phyloP scores from a whole-genome alignment of 2,113 vertebrate genomes.

The Hipposideros armiger region DNA sequence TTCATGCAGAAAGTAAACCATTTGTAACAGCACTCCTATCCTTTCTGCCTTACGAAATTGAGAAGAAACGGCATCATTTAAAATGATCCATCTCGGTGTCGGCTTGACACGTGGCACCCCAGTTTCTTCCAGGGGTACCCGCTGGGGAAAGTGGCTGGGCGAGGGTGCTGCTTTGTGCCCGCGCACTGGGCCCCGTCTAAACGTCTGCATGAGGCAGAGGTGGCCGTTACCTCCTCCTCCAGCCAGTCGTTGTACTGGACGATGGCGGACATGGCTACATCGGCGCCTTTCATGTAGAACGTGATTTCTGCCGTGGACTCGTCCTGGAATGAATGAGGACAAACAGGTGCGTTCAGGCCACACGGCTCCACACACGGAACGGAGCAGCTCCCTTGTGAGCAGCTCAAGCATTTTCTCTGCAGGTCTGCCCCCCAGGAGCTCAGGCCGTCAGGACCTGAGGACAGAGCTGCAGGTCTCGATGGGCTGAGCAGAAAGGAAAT shows the following conservation, averaged over 20 bases:
- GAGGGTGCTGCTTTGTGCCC: background rate
- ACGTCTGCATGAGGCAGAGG: background rate
- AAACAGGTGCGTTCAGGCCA: rapidly evolving
- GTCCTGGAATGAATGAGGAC: conserved; percentile 88
- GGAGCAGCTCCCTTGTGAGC: background rate
- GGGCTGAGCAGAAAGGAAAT: background rate
- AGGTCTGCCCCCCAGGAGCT: background rate
- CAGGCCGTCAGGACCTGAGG: background rate
- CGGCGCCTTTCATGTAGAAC: conserved; percentile 99
- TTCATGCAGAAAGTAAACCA: background rate
- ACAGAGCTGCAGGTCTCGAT: rapidly evolving
- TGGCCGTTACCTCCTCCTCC: conserved; percentile 93
- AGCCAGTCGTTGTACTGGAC: conserved; percentile 99
- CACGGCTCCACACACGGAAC: background rate
- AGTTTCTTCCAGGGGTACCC: background rate
- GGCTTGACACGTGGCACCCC: background rate
- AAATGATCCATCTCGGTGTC: too few species aligned
- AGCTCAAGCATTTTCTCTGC: background rate
- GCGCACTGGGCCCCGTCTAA: background rate
- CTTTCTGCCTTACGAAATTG: background rate
- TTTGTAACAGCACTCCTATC: background rate
- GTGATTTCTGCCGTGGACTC: conserved; percentile 96
- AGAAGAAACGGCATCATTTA: conserved; percentile 5
- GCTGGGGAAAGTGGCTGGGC: background rate
- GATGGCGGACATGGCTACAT: conserved; percentile 96